A percentile compares a stretch with the other conserved stretches of the same genome.
Conservation (phyloP, 2,888 invertebrate species). For the Hermodice carunculata region DNA sequence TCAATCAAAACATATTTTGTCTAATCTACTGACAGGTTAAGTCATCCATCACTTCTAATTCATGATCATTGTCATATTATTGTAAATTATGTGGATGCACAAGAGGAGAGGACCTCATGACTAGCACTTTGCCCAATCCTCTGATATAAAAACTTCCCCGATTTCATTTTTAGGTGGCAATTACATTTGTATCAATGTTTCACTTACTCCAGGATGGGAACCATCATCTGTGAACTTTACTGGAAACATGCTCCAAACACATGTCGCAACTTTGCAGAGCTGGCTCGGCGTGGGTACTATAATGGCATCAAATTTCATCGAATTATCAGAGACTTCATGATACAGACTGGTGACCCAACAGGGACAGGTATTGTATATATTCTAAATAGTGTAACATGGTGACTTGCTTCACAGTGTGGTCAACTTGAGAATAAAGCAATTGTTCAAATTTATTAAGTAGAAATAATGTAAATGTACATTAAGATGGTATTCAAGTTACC, state of each 20-base stretch:
- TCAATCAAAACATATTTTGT: too few relatives aligned
- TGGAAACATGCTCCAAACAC: slow-evolving; percentile 99
- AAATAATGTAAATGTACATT: too few relatives aligned
- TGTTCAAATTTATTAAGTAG: too few relatives aligned
- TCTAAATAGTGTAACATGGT: background rate
- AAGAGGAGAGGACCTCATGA: too few relatives aligned
- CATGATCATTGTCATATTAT: too few relatives aligned
- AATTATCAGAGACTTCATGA: slow-evolving; percentile 82
- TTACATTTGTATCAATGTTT: too few relatives aligned
- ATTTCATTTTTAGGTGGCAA: background rate
- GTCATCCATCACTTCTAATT: too few relatives aligned
- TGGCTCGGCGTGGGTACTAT: slow-evolving; percentile 93
- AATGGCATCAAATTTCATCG: slow-evolving; percentile 97
- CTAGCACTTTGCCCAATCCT: background rate
- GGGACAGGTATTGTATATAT: slow-evolving; percentile 78
- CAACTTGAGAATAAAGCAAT: too few relatives aligned
- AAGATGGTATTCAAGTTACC: too few relatives aligned
- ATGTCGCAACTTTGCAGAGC: slow-evolving; percentile 96
- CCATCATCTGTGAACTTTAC: slow-evolving; percentile 91
- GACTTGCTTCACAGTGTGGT: background rate
- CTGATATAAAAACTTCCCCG: background rate
- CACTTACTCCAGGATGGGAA: slow-evolving; percentile 89
- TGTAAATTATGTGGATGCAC: too few relatives aligned
- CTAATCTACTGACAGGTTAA: too few relatives aligned
- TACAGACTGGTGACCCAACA: slow-evolving; percentile 91